phyloP scores from a whole-genome alignment of 23 tunicate species.

The Botrylloides violaceus region DNA sequence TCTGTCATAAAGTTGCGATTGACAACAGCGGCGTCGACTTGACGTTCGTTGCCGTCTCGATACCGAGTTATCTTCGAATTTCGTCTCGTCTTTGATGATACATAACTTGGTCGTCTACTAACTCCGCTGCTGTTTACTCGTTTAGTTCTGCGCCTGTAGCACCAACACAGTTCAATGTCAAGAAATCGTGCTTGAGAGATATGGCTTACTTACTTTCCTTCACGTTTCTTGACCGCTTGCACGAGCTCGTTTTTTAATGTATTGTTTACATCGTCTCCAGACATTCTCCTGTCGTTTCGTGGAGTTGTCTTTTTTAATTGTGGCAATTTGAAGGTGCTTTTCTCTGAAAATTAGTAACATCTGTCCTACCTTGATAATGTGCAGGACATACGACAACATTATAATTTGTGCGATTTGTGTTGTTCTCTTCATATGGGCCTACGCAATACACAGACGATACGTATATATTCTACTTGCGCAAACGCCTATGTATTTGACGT shows the following conservation, averaged over 20 bases:
- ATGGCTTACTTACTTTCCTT: neutral
- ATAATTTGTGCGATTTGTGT: too few relatives aligned
- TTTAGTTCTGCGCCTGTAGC: slow-evolving; percentile 52
- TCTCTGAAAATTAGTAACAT: slow-evolving; percentile 2
- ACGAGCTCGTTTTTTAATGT: slow-evolving; percentile 64
- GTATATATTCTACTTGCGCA: too few relatives aligned
- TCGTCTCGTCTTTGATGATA: slow-evolving; percentile 21
- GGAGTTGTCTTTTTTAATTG: slow-evolving; percentile 31
- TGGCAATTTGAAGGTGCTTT: slow-evolving; percentile 56
- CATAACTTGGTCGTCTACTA: slow-evolving; percentile 39
- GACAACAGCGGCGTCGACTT: slow-evolving; percentile 29
- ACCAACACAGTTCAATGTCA: too few relatives aligned
- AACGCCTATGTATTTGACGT: too few relatives aligned
- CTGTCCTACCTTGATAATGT: neutral
- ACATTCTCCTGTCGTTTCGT: neutral
- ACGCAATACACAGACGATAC: too few relatives aligned
- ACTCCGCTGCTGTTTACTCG: slow-evolving; percentile 81
- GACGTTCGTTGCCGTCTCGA: slow-evolving; percentile 63
- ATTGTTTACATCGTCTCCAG: slow-evolving; percentile 49
- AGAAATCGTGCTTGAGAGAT: too few relatives aligned
- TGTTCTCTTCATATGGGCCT: too few relatives aligned
- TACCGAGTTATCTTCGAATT: slow-evolving; percentile 33
- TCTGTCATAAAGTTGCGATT: slow-evolving; percentile 67
- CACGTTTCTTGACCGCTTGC: slow-evolving; percentile 56
- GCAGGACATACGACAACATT: too few relatives aligned